A percentile compares a stretch with the other conserved stretches of the same genome.
These are phyloP conservation scores for Notodonta ziczac DNA, from an alignment of 2,888 invertebrate genomes.

Conservation along the genomic window DNA sequence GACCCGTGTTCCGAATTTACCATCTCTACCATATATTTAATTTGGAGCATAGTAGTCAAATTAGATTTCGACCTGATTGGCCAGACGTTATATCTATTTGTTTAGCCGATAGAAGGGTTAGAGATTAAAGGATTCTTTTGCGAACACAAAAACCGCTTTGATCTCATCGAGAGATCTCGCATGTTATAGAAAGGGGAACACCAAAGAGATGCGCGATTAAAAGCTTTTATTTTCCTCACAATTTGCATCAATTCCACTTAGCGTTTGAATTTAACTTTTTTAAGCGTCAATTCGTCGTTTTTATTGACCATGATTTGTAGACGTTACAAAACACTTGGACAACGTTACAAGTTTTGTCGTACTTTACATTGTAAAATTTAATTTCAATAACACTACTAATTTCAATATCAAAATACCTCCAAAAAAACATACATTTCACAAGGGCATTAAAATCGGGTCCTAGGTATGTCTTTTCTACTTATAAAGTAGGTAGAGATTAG, in stretches of 20 bases:
- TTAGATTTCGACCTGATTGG: conserved; percentile 26
- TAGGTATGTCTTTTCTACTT: no score
- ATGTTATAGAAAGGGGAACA: conserved; percentile 11
- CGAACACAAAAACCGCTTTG: conserved; percentile 20
- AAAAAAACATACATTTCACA: no score
- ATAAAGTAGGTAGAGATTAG: no score
- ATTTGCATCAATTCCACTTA: background rate
- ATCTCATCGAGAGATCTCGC: conserved; percentile 10
- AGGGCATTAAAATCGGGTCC: no score
- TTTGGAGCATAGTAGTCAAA: conserved; percentile 21
- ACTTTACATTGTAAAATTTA: no score
- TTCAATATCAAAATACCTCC: no score
- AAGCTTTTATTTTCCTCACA: conserved; percentile 12
- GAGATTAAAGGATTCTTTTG: conserved; percentile 13
- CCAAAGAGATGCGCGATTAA: conserved; percentile 17
- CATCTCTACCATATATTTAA: conserved; percentile 12
- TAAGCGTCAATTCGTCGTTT: background rate
- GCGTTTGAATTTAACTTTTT: background rate
- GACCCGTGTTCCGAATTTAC: conserved; percentile 18
- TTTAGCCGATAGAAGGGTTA: conserved; percentile 8
- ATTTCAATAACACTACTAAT: no score
- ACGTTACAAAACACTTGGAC: no score
- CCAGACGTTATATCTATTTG: conserved; percentile 16
- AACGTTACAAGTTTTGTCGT: no score
- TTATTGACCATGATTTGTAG: no score